A percentile compares a stretch with the other conserved stretches of the same genome.
Evolutionary conservation across 2,888 invertebrate genomes (phyloP).

Genomic region (Drosophila quinaria): DNA sequence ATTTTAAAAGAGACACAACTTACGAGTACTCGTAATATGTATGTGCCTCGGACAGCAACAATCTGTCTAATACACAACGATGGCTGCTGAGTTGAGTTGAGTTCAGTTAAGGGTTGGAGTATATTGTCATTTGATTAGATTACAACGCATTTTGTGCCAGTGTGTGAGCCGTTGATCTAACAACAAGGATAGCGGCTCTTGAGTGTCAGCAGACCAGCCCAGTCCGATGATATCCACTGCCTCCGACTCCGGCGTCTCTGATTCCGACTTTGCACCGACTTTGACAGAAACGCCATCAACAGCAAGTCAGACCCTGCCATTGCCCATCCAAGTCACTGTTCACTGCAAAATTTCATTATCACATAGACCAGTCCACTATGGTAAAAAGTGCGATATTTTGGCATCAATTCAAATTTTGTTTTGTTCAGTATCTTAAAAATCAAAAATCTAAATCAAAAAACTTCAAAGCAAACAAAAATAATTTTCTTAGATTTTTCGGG

Average conservation of each 20-base stretch:
- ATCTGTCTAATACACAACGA: conserved; percentile 42
- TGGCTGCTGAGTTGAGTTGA: conserved; percentile 1
- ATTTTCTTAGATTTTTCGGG: too few relatives aligned
- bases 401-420: too few relatives aligned
- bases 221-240: conserved; percentile 25
- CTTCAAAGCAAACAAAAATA: too few relatives aligned
- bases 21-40: neutral
- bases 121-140: conserved; percentile 72
- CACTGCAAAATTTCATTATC: conserved; percentile 50
- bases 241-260: neutral
- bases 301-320: conserved; percentile 20
- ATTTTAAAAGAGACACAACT: conserved; percentile 28
- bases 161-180: conserved; percentile 50
- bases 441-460: too few relatives aligned
- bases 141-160: conserved; percentile 42
- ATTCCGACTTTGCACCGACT: conserved; percentile 13
- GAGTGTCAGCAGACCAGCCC: conserved; percentile 23
- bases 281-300: conserved; percentile 34
- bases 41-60: conserved; percentile 45
- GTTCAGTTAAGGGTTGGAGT: conserved; percentile 14
- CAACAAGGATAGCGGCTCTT: conserved; percentile 45
- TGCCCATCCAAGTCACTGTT: conserved; percentile 13
- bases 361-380: conserved; percentile 34
- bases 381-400: too few relatives aligned
- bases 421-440: too few relatives aligned